A percentile compares a stretch with the other conserved stretches of the same genome.
These are phyloP conservation scores for Phenganax subtilis DNA, from an alignment of 92 coral and sea anemone species.

Conservation along the genomic window DNA sequence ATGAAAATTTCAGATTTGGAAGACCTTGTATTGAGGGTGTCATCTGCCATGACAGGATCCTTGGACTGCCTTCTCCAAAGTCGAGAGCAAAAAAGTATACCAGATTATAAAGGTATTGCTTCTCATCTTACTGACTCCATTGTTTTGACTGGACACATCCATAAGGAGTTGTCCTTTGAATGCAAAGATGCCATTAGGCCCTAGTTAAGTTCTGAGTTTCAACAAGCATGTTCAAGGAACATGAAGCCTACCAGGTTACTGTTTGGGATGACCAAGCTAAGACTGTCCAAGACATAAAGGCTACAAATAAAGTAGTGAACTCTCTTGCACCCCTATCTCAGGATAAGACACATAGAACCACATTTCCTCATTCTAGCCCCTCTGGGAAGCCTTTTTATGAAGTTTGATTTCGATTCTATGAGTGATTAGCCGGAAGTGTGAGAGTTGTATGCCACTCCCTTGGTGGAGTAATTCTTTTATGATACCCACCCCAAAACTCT, in stretches of 20 bases:
- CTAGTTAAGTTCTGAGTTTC: not conserved
- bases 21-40: not conserved
- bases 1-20: not conserved
- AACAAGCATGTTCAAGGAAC: conserved; percentile 1
- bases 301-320: conserved; percentile 5
- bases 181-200: not conserved
- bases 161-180: not conserved
- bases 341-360: not conserved
- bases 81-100: not conserved
- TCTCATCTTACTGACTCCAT: not conserved
- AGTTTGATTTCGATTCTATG: conserved; percentile 1
- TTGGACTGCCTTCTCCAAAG: conserved; percentile 1
- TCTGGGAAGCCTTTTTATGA: conserved; percentile 5
- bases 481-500: conserved; percentile 1
- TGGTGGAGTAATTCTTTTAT: not conserved
- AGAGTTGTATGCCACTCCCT: not conserved
- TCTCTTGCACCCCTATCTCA: not conserved
- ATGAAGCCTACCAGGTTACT: not conserved
- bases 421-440: not conserved
- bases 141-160: not conserved
- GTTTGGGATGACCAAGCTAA: conserved; percentile 12
- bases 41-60: not conserved
- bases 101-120: not conserved
- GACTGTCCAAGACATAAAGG: conserved; percentile 6
- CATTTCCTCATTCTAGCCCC: not conserved